phyloP scores from a whole-genome alignment of 2,888 invertebrate species.

The Osedax fenrisi region DNA sequence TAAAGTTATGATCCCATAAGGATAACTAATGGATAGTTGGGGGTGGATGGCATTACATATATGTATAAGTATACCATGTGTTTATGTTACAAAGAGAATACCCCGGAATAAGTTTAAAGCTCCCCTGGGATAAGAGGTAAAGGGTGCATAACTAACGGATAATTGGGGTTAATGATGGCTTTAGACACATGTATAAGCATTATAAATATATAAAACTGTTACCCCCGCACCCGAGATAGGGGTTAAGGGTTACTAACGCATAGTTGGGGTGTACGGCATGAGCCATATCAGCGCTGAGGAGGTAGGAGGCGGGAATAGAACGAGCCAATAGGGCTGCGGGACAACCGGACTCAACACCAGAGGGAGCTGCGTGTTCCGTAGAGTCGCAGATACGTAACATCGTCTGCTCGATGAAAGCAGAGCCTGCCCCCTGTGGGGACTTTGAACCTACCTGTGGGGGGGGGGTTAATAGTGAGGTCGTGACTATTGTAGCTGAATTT shows the following conservation, averaged over 20 bases:
- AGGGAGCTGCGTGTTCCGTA: not conserved
- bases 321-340: constrained; percentile 46
- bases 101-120: too few relatives aligned
- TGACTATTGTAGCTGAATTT: not conserved
- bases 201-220: too few relatives aligned
- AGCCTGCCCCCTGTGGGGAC: constrained; percentile 53
- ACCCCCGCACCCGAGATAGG: too few relatives aligned
- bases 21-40: too few relatives aligned
- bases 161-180: too few relatives aligned
- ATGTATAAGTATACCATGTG: too few relatives aligned
- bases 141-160: too few relatives aligned
- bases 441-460: constrained; percentile 51
- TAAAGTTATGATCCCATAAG: too few relatives aligned
- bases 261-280: constrained; percentile 54
- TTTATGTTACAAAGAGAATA: too few relatives aligned
- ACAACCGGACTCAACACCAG: not conserved
- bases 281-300: constrained; percentile 52
- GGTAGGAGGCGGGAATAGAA: constrained; percentile 51
- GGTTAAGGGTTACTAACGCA: constrained; percentile 35
- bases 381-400: constrained; percentile 46
- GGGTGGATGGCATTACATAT: too few relatives aligned
- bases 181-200: too few relatives aligned
- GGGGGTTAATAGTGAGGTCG: not conserved
- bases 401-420: constrained; percentile 51
- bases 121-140: too few relatives aligned